Base-by-base conservation (phyloP, 2,113 vertebrate genomes). In the Pangasianodon hypophthalmus region DNA sequence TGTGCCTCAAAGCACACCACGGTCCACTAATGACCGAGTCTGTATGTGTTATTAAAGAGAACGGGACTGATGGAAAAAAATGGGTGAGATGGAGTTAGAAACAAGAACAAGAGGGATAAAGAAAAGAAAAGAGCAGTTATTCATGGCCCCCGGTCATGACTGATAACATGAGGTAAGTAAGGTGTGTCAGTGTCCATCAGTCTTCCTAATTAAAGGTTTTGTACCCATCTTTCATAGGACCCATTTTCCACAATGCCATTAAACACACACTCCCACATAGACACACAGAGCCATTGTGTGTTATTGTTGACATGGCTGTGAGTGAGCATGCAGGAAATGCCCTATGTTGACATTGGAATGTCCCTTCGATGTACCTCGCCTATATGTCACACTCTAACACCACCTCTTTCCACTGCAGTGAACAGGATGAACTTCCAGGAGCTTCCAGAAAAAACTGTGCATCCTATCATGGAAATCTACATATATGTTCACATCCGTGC, bases 151-250 rank as follows among this genome's bases (percentile, higher is more conserved):
- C 85, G 87, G 86, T 93, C 92, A 93, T 95, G 93, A 94, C 92
- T 90, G 92, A 94, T 93, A 93, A 93, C 89, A 90, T 88, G 79
- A 90, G 92, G 91, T 87, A 89, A 87, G 87, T 89, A 91, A 90
- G 91, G 92, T 95, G 92, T 92, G 92, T 94, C 93, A 92, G 73
- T 87, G 88, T 83, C 89, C 88, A 92, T 91, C 88, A 88, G 91
- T 94, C 88, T 91, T 86, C 93, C 86, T 92, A 93, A 93, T 93
- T 94, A 92, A 50, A 88, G 79, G 91, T 91, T 91, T 88, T 56
- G 86, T 92, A 88, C 87, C 87, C 90, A 91, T 89, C 89, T 90
- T 88, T 90, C 92, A 91, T 73, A 89, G 85, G 11, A 52, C 46
- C 81, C 60, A 62, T 56, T 67, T 41, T 58, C 81, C 80, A 69